Conservation (phyloP, 2,797 vertebrate species). For the Propithecus deckenii region DNA sequence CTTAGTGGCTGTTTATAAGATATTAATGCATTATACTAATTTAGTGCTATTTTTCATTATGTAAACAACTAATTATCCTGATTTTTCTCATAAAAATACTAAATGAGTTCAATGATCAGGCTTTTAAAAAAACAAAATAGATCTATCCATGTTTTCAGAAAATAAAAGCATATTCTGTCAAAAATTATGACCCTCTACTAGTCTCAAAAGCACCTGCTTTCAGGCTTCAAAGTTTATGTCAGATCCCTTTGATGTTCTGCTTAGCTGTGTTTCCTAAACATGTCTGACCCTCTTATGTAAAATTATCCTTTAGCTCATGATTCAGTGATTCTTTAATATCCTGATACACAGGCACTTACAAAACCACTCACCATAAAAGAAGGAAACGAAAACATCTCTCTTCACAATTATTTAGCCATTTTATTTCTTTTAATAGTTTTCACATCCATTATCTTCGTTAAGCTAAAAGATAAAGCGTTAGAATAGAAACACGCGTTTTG, state of each 20-base stretch:
- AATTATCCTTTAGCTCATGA: not conserved
- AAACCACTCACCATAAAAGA: not conserved
- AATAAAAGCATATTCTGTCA: not conserved
- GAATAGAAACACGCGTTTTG: not conserved
- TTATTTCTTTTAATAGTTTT: not conserved
- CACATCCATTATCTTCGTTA: not conserved
- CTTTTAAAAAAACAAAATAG: not conserved
- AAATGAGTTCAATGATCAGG: not conserved
- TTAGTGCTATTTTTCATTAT: not conserved
- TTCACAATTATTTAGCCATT: slow-evolving; percentile 37
- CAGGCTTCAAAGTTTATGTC: not conserved
- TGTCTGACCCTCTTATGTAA: not conserved
- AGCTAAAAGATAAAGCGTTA: not conserved
- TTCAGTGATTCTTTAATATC: slow-evolving; percentile 21
- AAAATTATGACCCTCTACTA: not conserved
- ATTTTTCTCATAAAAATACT: not conserved
- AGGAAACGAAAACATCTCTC: not conserved
- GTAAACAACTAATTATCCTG: not conserved
- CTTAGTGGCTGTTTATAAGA: not conserved
- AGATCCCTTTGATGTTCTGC: not conserved
- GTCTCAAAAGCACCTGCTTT: not conserved
- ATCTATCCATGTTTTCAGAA: not conserved
- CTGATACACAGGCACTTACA: not conserved
- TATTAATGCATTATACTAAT: not conserved
- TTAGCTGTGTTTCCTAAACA: slow-evolving; percentile 10